phyloP scores from a whole-genome alignment of 2,113 vertebrate genomes.

The Rhea pennata region DNA sequence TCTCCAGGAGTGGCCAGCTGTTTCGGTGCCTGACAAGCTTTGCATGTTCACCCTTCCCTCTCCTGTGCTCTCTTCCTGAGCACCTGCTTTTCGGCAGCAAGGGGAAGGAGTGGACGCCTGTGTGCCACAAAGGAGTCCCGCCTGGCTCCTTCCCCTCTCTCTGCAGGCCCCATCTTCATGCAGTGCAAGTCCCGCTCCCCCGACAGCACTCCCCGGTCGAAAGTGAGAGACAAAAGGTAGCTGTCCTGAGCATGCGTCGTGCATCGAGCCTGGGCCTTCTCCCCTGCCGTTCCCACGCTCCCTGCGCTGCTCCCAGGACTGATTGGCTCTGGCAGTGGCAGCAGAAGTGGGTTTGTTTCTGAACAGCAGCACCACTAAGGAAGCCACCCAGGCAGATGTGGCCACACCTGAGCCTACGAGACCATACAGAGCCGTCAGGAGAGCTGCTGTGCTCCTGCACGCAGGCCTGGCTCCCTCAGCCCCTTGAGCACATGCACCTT shows the following conservation, averaged over 20 bases:
- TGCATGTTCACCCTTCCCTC: neutral
- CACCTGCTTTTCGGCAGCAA: neutral
- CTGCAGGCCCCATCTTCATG: neutral
- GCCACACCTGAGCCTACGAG: neutral
- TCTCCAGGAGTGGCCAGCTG: neutral
- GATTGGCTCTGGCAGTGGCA: neutral
- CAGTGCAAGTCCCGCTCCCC: neutral
- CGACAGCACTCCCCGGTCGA: neutral
- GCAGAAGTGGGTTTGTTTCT: neutral
- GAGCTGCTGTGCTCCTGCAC: neutral
- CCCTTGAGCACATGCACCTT: too few relatives aligned
- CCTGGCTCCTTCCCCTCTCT: neutral
- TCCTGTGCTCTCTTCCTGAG: neutral
- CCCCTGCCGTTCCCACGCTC: neutral
- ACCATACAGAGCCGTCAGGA: neutral
- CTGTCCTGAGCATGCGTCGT: accelerated
- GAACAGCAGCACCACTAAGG: neutral
- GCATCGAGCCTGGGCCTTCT: neutral
- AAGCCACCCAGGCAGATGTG: neutral
- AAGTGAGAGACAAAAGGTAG: neutral
- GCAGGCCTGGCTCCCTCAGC: neutral
- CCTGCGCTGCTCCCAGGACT: accelerated
- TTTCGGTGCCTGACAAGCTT: neutral
- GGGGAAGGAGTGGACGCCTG: neutral
- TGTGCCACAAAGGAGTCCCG: neutral